Evolutionary conservation across 2,113 vertebrate species (phyloP).

Genomic region (Sus scrofa): DNA sequence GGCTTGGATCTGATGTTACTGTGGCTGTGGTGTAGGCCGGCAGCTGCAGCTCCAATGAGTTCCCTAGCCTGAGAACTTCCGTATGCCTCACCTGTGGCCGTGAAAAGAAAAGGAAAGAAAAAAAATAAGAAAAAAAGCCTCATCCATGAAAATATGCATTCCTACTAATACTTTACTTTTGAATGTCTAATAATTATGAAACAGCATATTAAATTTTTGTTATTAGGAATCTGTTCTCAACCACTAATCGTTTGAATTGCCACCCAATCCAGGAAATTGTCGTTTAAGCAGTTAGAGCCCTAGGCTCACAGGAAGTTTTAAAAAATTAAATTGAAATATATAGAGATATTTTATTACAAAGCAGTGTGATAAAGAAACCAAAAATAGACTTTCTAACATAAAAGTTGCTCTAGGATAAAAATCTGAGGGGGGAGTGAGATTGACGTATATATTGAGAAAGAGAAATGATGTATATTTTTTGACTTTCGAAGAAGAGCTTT

Average conservation of each 20-base stretch:
- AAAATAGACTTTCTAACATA: not conserved
- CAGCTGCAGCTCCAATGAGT: no score
- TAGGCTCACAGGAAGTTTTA: not conserved
- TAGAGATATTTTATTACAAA: not conserved
- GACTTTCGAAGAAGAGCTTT: not conserved
- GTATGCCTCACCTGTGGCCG: no score
- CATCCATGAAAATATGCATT: not conserved
- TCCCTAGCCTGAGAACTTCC: no score
- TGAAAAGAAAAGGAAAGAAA: no score
- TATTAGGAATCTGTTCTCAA: not conserved
- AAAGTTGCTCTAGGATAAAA: not conserved
- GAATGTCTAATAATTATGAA: not conserved
- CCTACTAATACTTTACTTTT: constrained; percentile 8
- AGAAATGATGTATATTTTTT: not conserved
- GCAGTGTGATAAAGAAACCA: not conserved
- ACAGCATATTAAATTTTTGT: not conserved
- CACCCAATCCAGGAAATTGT: not conserved
- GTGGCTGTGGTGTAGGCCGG: no score
- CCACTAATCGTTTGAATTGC: not conserved
- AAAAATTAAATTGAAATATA: not conserved
- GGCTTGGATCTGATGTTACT: no score
- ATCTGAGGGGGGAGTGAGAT: not conserved
- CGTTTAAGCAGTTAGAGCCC: not conserved
- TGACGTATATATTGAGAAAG: not conserved
- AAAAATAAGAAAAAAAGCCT: not conserved